Percentiles rank a stretch among this genome's conserved stretches.
Evolutionary conservation across 2,888 invertebrate genomes (phyloP).

Genomic region (Helobdella robusta): DNA sequence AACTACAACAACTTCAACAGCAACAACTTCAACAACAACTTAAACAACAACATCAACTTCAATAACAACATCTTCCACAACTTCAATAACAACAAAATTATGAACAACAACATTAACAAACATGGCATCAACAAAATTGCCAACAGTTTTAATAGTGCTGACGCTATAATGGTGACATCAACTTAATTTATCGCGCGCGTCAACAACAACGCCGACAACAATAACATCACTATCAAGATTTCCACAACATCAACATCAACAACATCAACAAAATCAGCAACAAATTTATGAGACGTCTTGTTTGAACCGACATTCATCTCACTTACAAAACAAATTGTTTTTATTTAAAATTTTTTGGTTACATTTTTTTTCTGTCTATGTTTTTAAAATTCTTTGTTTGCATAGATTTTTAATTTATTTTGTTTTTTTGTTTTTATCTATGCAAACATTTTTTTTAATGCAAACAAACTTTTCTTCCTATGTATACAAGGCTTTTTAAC

Average conservation of each 20-base stretch:
- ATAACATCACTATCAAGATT: background rate
- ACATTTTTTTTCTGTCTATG: too few species aligned
- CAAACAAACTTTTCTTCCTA: too few species aligned
- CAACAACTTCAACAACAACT: slow-evolving; percentile 20
- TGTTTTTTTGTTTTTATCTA: too few species aligned
- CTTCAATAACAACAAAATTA: background rate
- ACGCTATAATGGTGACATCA: background rate
- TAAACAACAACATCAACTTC: background rate
- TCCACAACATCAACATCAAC: background rate
- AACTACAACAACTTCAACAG: slow-evolving; percentile 1
- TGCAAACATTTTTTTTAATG: too few species aligned
- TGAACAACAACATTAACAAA: background rate
- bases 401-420: too few species aligned
- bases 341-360: too few species aligned
- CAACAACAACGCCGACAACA: slow-evolving; percentile 13
- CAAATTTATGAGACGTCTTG: background rate
- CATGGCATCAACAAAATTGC: background rate
- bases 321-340: too few species aligned
- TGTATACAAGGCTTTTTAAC: too few species aligned
- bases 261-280: background rate
- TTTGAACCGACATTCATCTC: background rate
- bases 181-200: background rate
- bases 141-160: background rate
- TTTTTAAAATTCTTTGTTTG: too few species aligned
- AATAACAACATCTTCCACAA: background rate